Percentiles rank a stretch among this genome's conserved stretches.
Evolutionary conservation across 2,113 vertebrate genomes (phyloP).

Genomic region (Psittacula cyanocephala): DNA sequence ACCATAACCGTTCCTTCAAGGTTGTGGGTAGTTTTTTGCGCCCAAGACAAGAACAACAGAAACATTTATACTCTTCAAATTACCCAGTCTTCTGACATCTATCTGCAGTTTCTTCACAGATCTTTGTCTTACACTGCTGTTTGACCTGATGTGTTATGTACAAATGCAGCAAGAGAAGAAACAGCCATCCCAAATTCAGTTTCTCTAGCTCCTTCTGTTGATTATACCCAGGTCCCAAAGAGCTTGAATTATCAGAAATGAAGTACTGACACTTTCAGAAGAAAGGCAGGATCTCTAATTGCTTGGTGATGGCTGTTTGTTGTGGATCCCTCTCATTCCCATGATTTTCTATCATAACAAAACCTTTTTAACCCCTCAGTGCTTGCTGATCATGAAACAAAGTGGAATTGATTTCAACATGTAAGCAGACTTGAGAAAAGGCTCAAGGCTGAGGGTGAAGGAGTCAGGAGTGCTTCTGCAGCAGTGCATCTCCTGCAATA

Average conservation of each 20-base stretch:
- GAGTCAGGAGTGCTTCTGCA: neutral
- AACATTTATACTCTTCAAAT: conserved; percentile 26
- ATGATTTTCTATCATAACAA: neutral
- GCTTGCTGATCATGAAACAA: neutral
- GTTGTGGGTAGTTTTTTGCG: neutral
- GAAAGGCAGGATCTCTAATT: neutral
- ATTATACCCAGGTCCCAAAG: neutral
- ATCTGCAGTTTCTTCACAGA: neutral
- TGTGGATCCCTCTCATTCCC: neutral
- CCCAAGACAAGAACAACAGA: conserved; percentile 1
- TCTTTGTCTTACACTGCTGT: neutral
- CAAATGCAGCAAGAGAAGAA: neutral
- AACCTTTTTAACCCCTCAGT: neutral
- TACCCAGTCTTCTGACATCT: conserved; percentile 16
- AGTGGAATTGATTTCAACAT: neutral
- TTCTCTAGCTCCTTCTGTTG: neutral
- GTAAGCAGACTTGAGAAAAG: neutral
- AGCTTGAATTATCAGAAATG: neutral
- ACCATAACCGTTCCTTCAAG: conserved; percentile 37
- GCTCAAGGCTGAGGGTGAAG: neutral
- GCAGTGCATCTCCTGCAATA: neutral
- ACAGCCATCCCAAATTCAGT: neutral
- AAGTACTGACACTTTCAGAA: neutral
- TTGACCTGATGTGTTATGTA: neutral
- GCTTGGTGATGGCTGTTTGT: neutral